Percentiles rank a stretch among this genome's conserved stretches.
Conservation (phyloP, 1,140 invertebrate species). For the Drosophila tani region DNA sequence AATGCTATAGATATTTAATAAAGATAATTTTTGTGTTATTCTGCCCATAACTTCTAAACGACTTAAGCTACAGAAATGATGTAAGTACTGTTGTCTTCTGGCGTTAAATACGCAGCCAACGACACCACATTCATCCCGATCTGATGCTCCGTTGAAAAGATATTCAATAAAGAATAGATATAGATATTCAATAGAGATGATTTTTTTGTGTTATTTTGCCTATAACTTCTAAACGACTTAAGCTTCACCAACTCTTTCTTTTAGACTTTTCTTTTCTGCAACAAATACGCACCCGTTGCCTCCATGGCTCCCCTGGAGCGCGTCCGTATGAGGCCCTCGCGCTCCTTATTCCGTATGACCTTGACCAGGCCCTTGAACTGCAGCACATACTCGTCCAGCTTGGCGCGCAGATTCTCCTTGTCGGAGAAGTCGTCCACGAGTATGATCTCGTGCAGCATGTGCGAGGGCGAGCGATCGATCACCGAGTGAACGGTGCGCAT, state of each 20-base stretch:
- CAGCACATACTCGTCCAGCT: conserved; percentile 95
- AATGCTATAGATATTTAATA: background rate
- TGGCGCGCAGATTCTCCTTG: conserved; percentile 96
- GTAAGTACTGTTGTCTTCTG: too few species aligned
- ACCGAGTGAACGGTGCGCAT: conserved; percentile 98
- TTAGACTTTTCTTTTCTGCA: background rate
- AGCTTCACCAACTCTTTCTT: too few species aligned
- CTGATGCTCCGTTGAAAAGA: too few species aligned
- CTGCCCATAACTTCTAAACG: too few species aligned
- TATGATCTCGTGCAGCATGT: conserved; percentile 97
- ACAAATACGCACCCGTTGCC: conserved; percentile 88
- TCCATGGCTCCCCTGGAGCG: conserved; percentile 96
- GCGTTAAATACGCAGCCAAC: too few species aligned
- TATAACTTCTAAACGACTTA: too few species aligned
- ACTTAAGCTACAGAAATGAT: too few species aligned
- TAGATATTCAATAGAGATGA: too few species aligned
- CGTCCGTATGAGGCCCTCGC: conserved; percentile 96
- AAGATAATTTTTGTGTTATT: too few species aligned
- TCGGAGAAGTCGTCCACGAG: conserved; percentile 99
- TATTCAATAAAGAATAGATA: too few species aligned
- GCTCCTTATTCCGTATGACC: conserved; percentile 93
- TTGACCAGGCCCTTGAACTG: conserved; percentile 95
- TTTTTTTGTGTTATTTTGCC: too few species aligned
- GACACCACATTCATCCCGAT: too few species aligned
- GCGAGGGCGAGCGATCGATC: conserved; percentile 95